Percentiles rank a stretch among this genome's conserved stretches.
Conservation (phyloP, 2,888 invertebrate genomes). For the Nomada fucata region DNA sequence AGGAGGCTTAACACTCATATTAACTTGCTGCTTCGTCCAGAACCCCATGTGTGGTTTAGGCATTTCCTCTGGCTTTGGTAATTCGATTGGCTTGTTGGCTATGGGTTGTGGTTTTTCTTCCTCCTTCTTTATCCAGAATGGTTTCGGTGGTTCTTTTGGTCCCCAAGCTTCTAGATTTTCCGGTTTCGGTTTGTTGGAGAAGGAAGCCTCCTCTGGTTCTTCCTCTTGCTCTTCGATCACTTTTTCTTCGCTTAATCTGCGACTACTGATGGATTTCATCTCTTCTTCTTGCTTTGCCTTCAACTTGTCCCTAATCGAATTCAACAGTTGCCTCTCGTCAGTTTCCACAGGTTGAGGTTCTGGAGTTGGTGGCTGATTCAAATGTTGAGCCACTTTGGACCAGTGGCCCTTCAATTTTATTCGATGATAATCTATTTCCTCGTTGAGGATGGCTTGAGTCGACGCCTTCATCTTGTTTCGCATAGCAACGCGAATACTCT, state of each 20-base stretch:
- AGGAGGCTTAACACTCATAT: constrained; percentile 78
- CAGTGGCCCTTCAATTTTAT: constrained; percentile 84
- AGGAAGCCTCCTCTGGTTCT: constrained; percentile 62
- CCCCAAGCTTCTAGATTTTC: constrained; percentile 68
- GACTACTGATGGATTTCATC: constrained; percentile 78
- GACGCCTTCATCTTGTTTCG: constrained; percentile 86
- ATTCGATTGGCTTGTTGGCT: constrained; percentile 68
- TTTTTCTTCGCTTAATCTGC: constrained; percentile 64
- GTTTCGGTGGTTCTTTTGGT: constrained; percentile 67
- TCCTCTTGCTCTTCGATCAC: constrained; percentile 64
- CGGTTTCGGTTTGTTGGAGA: constrained; percentile 60
- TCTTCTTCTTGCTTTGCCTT: constrained; percentile 85
- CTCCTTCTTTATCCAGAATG: constrained; percentile 79
- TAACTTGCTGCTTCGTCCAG: constrained; percentile 83
- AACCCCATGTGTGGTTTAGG: constrained; percentile 83
- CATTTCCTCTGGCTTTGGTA: constrained; percentile 81
- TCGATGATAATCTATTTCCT: constrained; percentile 82
- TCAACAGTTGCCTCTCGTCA: constrained; percentile 85
- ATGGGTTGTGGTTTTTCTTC: constrained; percentile 73
- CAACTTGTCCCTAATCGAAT: constrained; percentile 85
- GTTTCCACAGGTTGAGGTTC: constrained; percentile 77
- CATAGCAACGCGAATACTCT: constrained; percentile 89
- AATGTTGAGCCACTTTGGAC: constrained; percentile 78
- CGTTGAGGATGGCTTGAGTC: constrained; percentile 84
- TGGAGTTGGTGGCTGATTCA: constrained; percentile 72